phyloP scores from a whole-genome alignment of 2,888 invertebrate species.

The Apodemia duryi region DNA sequence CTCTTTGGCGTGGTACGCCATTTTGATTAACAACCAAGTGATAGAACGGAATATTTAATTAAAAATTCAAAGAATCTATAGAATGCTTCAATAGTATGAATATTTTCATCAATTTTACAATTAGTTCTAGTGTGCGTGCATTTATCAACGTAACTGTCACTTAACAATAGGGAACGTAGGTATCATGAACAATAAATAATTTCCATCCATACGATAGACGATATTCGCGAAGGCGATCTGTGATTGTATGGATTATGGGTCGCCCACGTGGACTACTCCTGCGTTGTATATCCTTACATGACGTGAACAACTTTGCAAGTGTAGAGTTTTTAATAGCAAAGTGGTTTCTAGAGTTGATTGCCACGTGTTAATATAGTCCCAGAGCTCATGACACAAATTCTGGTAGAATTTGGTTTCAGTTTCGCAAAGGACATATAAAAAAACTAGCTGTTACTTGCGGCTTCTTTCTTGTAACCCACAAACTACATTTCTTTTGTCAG shows the following conservation, averaged over 20 bases:
- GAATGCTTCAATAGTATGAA: background rate
- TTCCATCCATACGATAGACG: slow-evolving; percentile 12
- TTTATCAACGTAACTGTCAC: background rate
- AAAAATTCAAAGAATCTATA: too few relatives aligned
- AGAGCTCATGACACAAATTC: background rate
- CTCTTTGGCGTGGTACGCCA: too few relatives aligned
- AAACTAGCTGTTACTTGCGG: too few relatives aligned
- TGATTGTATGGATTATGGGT: slow-evolving; percentile 11
- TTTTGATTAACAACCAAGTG: too few relatives aligned
- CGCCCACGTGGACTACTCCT: slow-evolving; percentile 16
- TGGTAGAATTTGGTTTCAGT: background rate
- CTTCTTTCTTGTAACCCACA: too few relatives aligned
- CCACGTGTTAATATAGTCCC: background rate
- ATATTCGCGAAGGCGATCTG: slow-evolving; percentile 11
- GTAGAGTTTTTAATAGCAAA: background rate
- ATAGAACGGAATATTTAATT: too few relatives aligned
- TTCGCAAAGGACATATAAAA: background rate
- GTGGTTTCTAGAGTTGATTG: background rate
- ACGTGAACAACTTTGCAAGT: background rate
- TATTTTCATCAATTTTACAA: background rate
- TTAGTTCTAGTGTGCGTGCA: background rate
- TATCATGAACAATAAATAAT: slow-evolving; percentile 14
- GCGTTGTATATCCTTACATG: slow-evolving; percentile 3
- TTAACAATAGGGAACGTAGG: slow-evolving; percentile 18
- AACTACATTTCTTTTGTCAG: too few relatives aligned